Conservation (phyloP, 2,888 invertebrate species). For the Dynastes grantii region DNA sequence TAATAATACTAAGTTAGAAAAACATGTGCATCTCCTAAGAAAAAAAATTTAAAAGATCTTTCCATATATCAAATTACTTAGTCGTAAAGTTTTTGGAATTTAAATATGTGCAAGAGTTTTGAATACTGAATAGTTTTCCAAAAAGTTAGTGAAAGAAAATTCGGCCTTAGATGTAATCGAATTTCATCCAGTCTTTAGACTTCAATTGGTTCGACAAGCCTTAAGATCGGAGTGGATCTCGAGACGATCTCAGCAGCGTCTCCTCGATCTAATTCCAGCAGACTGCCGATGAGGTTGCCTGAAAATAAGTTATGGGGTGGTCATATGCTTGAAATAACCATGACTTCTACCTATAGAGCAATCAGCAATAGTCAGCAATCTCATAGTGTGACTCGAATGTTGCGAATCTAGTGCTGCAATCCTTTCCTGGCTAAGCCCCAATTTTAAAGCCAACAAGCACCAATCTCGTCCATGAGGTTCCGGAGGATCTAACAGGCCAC, state of each 20-base stretch:
- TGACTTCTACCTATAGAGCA: slow-evolving; percentile 67
- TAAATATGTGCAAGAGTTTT: no score
- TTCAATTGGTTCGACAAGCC: slow-evolving; percentile 59
- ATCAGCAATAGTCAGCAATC: slow-evolving; percentile 66
- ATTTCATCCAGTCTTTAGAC: slow-evolving; percentile 18
- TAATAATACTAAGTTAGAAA: no score
- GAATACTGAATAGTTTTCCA: no score
- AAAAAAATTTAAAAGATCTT: no score
- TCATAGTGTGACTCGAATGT: slow-evolving; percentile 68
- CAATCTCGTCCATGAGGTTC: slow-evolving; percentile 83
- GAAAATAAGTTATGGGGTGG: slow-evolving; percentile 2
- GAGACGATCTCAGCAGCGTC: slow-evolving; percentile 77
- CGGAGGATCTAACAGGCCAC: slow-evolving; percentile 81
- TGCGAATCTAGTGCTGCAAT: slow-evolving; percentile 69
- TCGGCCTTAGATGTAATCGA: no score
- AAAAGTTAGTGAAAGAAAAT: no score
- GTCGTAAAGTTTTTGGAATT: no score
- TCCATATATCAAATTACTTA: no score
- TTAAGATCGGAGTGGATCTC: slow-evolving; percentile 72
- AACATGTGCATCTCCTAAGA: no score
- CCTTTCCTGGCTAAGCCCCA: slow-evolving; percentile 72
- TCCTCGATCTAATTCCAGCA: slow-evolving; percentile 75
- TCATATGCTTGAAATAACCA: background rate
- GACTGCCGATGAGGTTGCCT: slow-evolving; percentile 74
- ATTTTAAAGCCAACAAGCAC: slow-evolving; percentile 81